phyloP scores from a whole-genome alignment of 2,113 vertebrate species.

The Tylochromis polylepis region DNA sequence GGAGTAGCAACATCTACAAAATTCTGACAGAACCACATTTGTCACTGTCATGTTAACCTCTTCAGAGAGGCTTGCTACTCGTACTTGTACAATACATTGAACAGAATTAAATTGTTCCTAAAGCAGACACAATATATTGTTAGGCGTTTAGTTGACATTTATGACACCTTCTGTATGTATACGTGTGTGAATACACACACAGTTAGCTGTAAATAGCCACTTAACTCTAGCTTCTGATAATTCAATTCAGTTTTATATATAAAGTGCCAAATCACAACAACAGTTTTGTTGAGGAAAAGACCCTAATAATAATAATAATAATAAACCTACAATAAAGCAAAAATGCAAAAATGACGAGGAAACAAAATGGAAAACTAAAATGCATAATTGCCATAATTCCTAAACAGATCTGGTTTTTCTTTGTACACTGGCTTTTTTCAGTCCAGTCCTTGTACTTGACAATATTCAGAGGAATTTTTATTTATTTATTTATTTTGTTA shows the following conservation, averaged over 20 bases:
- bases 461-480: rapidly evolving
- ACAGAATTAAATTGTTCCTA: neutral
- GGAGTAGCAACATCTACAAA: neutral
- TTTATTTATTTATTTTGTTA: neutral
- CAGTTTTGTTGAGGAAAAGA: neutral
- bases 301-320: neutral
- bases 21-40: neutral
- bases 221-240: neutral
- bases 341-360: neutral
- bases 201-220: neutral
- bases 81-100: neutral
- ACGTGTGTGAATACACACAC: neutral
- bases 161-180: neutral
- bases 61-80: neutral
- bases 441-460: neutral
- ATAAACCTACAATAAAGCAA: neutral
- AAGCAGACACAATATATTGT: neutral
- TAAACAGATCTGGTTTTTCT: neutral
- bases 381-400: neutral
- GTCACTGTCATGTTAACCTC: neutral
- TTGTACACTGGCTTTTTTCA: neutral
- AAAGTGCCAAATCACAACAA: neutral
- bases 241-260: neutral
- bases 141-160: neutral
- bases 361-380: neutral